Percentiles rank a stretch among this genome's conserved stretches.
phyloP scores from a whole-genome alignment of 2,113 vertebrate genomes.

The Bufo bufo region DNA sequence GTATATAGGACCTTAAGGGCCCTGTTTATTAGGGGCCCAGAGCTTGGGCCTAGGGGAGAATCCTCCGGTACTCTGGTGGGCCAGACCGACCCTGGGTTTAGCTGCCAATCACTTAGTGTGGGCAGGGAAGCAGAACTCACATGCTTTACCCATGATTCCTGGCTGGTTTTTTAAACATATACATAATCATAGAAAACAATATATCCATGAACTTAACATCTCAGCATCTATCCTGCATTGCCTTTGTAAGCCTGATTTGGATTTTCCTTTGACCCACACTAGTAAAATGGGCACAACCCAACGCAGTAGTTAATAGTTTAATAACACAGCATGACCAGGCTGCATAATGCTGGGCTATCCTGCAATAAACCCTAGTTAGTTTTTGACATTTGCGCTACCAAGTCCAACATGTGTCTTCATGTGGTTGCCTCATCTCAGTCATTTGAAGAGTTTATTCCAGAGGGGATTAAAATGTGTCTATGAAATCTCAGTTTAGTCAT shows the following conservation, averaged over 20 bases:
- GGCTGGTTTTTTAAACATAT: neutral
- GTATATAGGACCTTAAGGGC: no score
- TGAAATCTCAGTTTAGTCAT: slow-evolving; percentile 28
- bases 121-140: no score
- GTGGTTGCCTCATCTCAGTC: slow-evolving; percentile 32
- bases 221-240: no score
- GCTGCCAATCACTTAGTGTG: no score
- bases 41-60: no score
- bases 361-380: neutral
- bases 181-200: neutral
- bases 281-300: neutral
- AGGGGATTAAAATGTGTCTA: slow-evolving; percentile 24
- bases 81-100: no score
- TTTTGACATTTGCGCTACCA: neutral
- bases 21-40: no score
- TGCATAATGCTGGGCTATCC: neutral
- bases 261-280: neutral
- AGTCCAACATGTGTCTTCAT: slow-evolving; percentile 4
- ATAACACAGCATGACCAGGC: neutral
- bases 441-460: slow-evolving; percentile 10
- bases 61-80: no score
- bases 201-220: no score
- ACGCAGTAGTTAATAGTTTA: neutral
- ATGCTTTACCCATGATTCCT: no score
- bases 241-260: neutral